phyloP scores from a whole-genome alignment of 2,888 invertebrate species.

The Oxytorus armatus region DNA sequence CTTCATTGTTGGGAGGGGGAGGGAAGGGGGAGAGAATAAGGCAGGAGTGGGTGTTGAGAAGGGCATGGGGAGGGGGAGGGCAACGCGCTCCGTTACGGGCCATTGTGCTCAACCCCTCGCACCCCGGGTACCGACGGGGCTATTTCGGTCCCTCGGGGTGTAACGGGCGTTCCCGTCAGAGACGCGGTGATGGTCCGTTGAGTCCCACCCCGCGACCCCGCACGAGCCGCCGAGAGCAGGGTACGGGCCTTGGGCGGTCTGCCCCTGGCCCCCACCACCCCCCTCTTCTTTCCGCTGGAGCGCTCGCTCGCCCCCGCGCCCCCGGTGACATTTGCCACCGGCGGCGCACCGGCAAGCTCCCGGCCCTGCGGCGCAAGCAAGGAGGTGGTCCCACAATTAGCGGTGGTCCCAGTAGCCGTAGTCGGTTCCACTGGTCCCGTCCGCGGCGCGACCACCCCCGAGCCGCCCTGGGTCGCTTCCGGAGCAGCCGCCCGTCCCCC shows the following conservation, averaged over 20 bases:
- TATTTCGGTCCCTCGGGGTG: neutral
- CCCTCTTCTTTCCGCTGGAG: no score
- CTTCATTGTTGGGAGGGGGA: neutral
- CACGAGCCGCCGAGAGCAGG: no score
- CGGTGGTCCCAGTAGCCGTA: neutral
- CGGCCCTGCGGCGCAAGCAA: neutral
- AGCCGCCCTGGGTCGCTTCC: neutral
- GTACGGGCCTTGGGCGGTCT: slow-evolving; percentile 5
- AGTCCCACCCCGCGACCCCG: neutral
- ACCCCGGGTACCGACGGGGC: neutral
- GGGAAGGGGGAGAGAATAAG: neutral
- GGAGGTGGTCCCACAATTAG: neutral
- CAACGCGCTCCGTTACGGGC: neutral
- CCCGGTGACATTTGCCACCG: no score
- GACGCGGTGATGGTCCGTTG: slow-evolving; percentile 7
- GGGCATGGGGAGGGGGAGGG: neutral
- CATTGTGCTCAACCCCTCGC: neutral
- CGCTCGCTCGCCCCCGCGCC: no score
- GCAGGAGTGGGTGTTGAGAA: no score
- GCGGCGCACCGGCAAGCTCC: no score
- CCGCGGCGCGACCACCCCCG: neutral
- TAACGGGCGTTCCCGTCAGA: neutral
- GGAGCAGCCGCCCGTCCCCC: neutral
- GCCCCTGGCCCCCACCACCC: no score
- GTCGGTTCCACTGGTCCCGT: neutral